Percentiles rank a stretch among this genome's conserved stretches.
Conservation (phyloP, 1,140 invertebrate genomes). For the Forficula auricularia region DNA sequence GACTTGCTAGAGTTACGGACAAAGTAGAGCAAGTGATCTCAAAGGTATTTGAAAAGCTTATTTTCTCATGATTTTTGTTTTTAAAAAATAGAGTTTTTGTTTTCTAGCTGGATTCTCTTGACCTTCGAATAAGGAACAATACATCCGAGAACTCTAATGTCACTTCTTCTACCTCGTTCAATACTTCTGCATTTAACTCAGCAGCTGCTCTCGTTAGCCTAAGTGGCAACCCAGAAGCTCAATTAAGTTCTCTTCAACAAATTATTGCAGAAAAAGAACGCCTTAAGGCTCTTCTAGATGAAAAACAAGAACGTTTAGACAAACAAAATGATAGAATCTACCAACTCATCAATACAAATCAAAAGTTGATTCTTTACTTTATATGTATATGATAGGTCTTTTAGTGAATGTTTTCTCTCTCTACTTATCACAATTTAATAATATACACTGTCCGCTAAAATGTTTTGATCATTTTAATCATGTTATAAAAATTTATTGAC, state of each 20-base stretch:
- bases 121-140: not conserved
- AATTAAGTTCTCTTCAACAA: conserved; percentile 7
- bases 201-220: not conserved
- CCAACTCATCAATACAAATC: conserved; percentile 5
- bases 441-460: too few relatives aligned
- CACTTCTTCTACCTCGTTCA: not conserved
- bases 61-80: not conserved
- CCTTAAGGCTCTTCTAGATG: conserved; percentile 1
- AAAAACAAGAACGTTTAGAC: conserved; percentile 7
- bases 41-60: conserved; percentile 19
- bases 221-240: conserved; percentile 1
- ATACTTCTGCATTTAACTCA: not conserved
- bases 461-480: too few relatives aligned
- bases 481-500: too few relatives aligned
- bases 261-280: conserved; percentile 8
- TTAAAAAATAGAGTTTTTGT: not conserved
- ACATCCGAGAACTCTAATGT: not conserved
- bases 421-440: too few relatives aligned
- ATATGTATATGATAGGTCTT: too few relatives aligned
- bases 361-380: conserved; percentile 4
- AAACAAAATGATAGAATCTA: conserved; percentile 9
- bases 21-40: conserved; percentile 28
- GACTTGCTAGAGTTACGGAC: conserved; percentile 26
- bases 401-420: too few relatives aligned
- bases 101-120: not conserved